Percentiles rank a stretch among this genome's conserved stretches.
Evolutionary conservation across 2,113 vertebrate species (phyloP).

Genomic region (Myotis brandtii): DNA sequence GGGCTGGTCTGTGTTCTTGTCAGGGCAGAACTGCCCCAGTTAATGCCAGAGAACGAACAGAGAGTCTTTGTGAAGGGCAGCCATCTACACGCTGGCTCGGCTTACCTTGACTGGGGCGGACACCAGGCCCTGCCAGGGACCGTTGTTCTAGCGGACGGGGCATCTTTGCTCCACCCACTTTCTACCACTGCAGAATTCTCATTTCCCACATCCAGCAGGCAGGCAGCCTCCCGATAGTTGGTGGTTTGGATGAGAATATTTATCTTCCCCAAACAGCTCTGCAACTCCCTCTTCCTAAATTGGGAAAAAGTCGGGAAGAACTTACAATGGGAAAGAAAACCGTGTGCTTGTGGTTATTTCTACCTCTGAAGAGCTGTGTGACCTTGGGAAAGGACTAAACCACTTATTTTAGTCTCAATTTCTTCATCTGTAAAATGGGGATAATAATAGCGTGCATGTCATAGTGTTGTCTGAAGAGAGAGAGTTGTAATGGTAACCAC

Average conservation of each 20-base stretch:
- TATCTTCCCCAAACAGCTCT: slow-evolving; percentile 42
- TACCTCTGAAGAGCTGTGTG: neutral
- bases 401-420: neutral
- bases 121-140: neutral
- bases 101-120: neutral
- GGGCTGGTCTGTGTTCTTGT: neutral
- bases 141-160: neutral
- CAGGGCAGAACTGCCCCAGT: neutral
- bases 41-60: neutral
- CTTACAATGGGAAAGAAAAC: neutral
- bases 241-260: slow-evolving; percentile 18
- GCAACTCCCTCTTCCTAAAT: slow-evolving; percentile 2
- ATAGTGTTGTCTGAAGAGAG: neutral
- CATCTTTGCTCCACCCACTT: neutral
- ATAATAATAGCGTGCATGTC: neutral
- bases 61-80: neutral
- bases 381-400: neutral
- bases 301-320: neutral
- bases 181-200: neutral
- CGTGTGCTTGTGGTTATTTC: neutral
- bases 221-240: neutral
- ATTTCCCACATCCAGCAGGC: neutral
- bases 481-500: neutral
- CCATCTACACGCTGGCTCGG: accelerated
- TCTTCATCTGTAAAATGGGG: neutral